Conservation (phyloP, 2,888 invertebrate genomes). For the Leucoma salicis region DNA sequence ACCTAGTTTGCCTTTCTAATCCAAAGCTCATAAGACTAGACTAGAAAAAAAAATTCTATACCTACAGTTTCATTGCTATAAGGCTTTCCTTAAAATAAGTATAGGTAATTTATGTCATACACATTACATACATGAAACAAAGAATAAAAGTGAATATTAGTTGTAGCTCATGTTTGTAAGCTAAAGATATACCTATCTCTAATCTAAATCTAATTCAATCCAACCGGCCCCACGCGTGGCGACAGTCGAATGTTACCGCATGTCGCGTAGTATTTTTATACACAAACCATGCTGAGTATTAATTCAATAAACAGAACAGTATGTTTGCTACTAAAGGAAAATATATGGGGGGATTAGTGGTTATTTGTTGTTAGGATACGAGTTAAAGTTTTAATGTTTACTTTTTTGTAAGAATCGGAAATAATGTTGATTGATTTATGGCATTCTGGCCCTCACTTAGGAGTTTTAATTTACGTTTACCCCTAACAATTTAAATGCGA, state of each 20-base stretch:
- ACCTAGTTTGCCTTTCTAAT: no score
- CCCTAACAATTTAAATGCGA: no score
- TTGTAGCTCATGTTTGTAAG: no score
- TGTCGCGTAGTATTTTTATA: slow-evolving; percentile 31
- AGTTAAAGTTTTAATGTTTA: not conserved
- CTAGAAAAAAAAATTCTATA: no score
- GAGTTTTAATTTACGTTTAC: not conserved
- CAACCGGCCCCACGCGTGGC: slow-evolving; percentile 32
- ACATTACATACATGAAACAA: no score
- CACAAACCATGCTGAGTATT: slow-evolving; percentile 18
- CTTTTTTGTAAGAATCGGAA: not conserved
- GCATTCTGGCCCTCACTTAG: not conserved
- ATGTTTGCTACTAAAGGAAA: slow-evolving; percentile 19
- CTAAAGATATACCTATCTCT: no score
- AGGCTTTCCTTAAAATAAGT: no score
- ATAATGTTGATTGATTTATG: not conserved
- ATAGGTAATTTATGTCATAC: no score
- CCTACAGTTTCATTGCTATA: no score
- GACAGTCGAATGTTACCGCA: slow-evolving; percentile 13
- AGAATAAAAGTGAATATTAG: no score
- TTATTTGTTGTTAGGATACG: slow-evolving; percentile 3
- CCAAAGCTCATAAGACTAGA: no score
- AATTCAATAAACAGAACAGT: slow-evolving; percentile 30
- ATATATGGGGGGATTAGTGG: slow-evolving; percentile 15
- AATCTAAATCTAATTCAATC: slow-evolving; percentile 28